These are phyloP conservation scores for Araneus ventricosus DNA, from an alignment of 1,140 invertebrate genomes.

Conservation along the genomic window DNA sequence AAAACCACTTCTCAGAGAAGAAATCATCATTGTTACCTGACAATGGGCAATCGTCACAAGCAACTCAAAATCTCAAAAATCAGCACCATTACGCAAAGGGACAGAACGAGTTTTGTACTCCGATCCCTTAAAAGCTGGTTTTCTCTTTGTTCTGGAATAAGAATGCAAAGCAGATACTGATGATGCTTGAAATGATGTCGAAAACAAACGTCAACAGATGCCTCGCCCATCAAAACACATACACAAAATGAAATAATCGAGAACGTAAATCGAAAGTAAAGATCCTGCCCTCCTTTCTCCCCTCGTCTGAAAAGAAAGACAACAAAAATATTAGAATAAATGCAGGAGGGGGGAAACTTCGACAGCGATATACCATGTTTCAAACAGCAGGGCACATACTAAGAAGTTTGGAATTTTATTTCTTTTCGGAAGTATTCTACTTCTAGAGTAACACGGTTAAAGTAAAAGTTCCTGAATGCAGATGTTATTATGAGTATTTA, in stretches of 20 bases:
- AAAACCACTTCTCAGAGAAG: too few species aligned
- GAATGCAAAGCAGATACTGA: slow-evolving; percentile 73
- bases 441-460: too few species aligned
- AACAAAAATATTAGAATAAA: not conserved
- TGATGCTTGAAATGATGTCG: slow-evolving; percentile 54
- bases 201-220: slow-evolving; percentile 56
- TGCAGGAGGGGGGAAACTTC: not conserved
- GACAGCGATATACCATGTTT: not conserved
- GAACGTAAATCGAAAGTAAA: slow-evolving; percentile 60
- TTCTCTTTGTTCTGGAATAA: slow-evolving; percentile 11
- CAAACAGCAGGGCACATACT: not conserved
- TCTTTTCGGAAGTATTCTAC: not conserved
- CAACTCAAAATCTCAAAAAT: not conserved
- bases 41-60: not conserved
- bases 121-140: slow-evolving; percentile 14
- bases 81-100: not conserved
- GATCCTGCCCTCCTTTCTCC: not conserved
- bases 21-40: too few species aligned
- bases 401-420: not conserved
- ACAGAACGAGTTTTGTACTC: slow-evolving; percentile 25
- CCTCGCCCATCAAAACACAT: slow-evolving; percentile 52
- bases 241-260: slow-evolving; percentile 49
- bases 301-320: not conserved
- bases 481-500: too few species aligned
- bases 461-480: too few species aligned